A percentile compares a stretch with the other conserved stretches of the same genome.
Conservation (phyloP, 2,888 invertebrate species). For the Ptychoptera contaminata region DNA sequence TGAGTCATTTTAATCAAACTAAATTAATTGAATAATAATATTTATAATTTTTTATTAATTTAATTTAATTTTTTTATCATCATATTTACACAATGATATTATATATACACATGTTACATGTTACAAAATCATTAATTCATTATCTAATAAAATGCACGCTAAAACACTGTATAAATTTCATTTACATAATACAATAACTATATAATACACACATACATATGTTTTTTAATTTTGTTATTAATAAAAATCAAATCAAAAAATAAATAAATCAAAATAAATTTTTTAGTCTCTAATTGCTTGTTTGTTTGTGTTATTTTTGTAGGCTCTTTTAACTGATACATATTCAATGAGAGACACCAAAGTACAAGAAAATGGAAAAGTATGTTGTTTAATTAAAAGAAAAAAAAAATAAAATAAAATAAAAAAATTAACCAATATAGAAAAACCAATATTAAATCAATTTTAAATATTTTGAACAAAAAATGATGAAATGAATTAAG, state of each 20-base stretch:
- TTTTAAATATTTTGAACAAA: too few species aligned
- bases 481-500: too few species aligned
- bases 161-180: too few species aligned
- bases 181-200: too few species aligned
- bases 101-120: not conserved
- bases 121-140: too few species aligned
- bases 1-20: too few species aligned
- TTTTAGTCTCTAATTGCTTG: conserved; percentile 20
- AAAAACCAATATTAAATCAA: too few species aligned
- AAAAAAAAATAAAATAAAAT: conserved; percentile 2
- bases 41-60: conserved; percentile 1
- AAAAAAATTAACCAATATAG: not conserved
- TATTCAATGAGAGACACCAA: conserved; percentile 41
- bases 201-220: conserved; percentile 6
- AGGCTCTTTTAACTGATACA: conserved; percentile 46
- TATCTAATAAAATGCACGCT: too few species aligned
- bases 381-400: conserved; percentile 27
- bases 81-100: not conserved
- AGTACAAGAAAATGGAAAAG: conserved; percentile 79
- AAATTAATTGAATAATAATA: not conserved
- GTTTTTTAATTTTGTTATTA: conserved; percentile 6
- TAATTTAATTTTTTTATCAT: not conserved
- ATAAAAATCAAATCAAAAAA: conserved; percentile 5
- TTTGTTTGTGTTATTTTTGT: conserved; percentile 31
- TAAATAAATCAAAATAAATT: conserved; percentile 16